Conservation (phyloP, 2,888 invertebrate species). For the Anorthoa munda region DNA sequence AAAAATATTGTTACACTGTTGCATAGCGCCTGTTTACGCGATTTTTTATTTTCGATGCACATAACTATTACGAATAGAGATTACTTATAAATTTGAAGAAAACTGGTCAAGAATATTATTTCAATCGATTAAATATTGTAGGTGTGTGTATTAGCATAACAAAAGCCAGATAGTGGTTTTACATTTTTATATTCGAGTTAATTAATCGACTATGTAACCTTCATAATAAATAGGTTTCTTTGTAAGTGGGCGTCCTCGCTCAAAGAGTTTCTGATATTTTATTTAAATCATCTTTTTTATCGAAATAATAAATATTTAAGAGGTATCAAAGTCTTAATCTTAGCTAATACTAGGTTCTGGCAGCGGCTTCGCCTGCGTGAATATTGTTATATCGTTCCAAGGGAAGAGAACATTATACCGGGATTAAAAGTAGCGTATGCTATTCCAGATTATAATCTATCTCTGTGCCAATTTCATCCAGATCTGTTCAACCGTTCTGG, state of each 20-base stretch:
- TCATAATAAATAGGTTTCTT: constrained; percentile 5
- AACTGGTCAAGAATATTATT: neutral
- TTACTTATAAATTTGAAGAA: neutral
- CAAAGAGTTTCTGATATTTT: neutral
- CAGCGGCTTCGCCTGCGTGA: too few relatives aligned
- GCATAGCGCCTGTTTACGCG: too few relatives aligned
- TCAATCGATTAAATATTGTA: neutral
- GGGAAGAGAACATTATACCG: too few relatives aligned
- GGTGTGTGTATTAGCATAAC: neutral
- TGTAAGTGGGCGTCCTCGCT: constrained; percentile 26
- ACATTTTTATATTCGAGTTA: neutral
- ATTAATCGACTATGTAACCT: constrained; percentile 2
- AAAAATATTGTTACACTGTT: too few relatives aligned
- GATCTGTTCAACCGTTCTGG: too few relatives aligned
- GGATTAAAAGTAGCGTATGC: too few relatives aligned
- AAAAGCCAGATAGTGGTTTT: neutral
- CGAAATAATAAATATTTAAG: constrained; percentile 40
- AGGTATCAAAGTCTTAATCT: constrained; percentile 8
- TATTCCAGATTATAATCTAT: too few relatives aligned
- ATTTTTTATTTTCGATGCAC: too few relatives aligned
- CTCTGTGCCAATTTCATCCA: too few relatives aligned
- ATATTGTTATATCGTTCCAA: too few relatives aligned
- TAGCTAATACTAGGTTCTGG: too few relatives aligned
- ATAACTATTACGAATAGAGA: neutral
- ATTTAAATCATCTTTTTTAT: constrained; percentile 21